Evolutionary conservation across 2,113 vertebrate genomes (phyloP), one percentile per base, ranked within the genome.

Genomic region (Pao palembangensis): DNA sequence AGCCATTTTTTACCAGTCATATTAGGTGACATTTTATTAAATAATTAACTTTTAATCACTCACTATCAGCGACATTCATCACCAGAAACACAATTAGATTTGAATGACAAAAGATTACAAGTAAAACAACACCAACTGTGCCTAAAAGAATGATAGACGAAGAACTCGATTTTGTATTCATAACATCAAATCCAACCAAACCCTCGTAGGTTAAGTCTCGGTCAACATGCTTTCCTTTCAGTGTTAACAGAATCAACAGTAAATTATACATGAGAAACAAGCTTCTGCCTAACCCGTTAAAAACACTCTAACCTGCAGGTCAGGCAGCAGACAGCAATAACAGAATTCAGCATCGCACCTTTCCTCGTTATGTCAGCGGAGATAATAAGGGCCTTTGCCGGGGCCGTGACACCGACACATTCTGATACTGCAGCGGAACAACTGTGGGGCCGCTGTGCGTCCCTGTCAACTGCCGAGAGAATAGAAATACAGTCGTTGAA

Each of bases 401-500:
- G 60, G 85, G 83, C 68, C 69, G 72, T 59, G 81, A 79, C 84
- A 84, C 18, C 68, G 72, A 85, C 85, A 86, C 78, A 85, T 86
- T 85, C 79, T 71, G 79, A 83, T 80, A 81, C 67, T 69, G 75
- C 74, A 55, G 81, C 64, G 18, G 67, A 77, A 82, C 82, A 82
- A 86, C 77, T 82, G 71, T 43, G 67, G 79, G 77, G 85, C 86
- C 76, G 56, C 74, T 75, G 67, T 85, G 90, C 87, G 82, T 88
- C 87, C 72, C 85, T 88, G 88, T 90, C 88, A 88, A 81, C 58
- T 42, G 60, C 75, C 61, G 42, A n/a, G 54, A 83, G 78, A 85
- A 87, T 83, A 88, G 83, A 88, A 84, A 86, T 85, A 84, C 77
- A 85, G 82, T 83, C 50, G 38, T 25, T 88, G 85, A 89, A 90